phyloP scores from a whole-genome alignment of 2,888 invertebrate species.

The Elegia similella region DNA sequence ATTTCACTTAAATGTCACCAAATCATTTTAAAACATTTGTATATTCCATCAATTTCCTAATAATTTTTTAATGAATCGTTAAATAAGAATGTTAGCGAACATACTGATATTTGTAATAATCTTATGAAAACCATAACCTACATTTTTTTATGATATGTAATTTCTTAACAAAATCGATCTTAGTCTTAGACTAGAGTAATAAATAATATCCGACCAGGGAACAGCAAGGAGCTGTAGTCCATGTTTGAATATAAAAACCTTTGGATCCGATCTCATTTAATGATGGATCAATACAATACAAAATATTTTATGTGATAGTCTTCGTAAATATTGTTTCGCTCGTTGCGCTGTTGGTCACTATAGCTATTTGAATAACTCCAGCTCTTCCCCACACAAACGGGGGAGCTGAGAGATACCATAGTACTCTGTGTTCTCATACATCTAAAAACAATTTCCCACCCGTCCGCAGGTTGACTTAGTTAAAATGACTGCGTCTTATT shows the following conservation, averaged over 20 bases:
- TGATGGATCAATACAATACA: too few species aligned
- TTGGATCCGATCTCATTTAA: neutral
- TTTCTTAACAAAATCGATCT: neutral
- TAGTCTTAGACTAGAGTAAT: neutral
- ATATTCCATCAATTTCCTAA: constrained; percentile 1
- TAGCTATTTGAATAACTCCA: too few species aligned
- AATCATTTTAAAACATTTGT: constrained; percentile 19
- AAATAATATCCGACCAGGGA: neutral
- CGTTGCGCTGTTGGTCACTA: too few species aligned
- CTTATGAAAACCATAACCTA: neutral
- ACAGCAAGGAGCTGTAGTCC: neutral
- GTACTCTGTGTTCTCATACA: too few species aligned
- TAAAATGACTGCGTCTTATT: too few species aligned
- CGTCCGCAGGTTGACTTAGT: too few species aligned
- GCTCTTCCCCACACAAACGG: too few species aligned
- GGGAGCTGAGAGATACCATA: too few species aligned
- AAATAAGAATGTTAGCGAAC: neutral
- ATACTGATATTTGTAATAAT: neutral
- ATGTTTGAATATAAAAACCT: neutral
- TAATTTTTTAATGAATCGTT: constrained; percentile 23
- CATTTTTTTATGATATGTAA: neutral
- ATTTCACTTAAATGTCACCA: neutral
- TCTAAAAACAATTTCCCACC: too few species aligned
- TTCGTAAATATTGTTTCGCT: too few species aligned
- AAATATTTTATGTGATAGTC: too few species aligned